These are phyloP conservation scores for Telmatochromis sp. DNA, from an alignment of 2,113 vertebrate genomes.

Conservation along the genomic window DNA sequence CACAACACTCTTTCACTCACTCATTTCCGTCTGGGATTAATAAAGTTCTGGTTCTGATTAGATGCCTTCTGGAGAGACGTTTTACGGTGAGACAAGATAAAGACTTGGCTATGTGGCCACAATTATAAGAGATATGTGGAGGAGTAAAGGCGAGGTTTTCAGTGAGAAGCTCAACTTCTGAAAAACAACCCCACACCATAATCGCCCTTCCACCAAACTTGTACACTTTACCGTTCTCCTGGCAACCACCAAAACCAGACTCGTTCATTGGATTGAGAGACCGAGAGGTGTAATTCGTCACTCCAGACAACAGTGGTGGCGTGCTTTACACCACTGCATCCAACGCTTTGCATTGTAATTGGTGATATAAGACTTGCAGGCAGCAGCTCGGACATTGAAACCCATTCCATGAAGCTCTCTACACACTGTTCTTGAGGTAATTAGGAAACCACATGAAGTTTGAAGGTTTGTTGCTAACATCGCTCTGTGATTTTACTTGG, in stretches of 20 bases:
- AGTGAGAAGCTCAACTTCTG: background rate
- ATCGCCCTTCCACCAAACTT: background rate
- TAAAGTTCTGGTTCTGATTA: background rate
- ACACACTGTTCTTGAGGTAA: background rate
- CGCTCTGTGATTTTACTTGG: background rate
- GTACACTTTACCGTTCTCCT: background rate
- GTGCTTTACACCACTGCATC: background rate
- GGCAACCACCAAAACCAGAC: background rate
- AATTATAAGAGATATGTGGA: background rate
- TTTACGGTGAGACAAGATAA: background rate
- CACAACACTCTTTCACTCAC: background rate
- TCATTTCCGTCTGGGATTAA: rapidly evolving
- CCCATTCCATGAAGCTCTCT: background rate
- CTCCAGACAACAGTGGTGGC: background rate
- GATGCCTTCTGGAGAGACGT: background rate
- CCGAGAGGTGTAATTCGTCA: rapidly evolving
- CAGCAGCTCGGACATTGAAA: background rate
- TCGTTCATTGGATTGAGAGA: background rate
- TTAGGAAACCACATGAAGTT: background rate
- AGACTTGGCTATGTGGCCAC: background rate
- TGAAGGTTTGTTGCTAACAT: background rate
- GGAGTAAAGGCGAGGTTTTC: background rate
- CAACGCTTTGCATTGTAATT: background rate
- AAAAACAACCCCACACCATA: background rate
- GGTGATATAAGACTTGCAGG: background rate